A percentile compares a stretch with the other conserved stretches of the same genome.
These are phyloP conservation scores for Takifugu flavidus DNA, from an alignment of 2,113 vertebrate species.

Conservation along the genomic window DNA sequence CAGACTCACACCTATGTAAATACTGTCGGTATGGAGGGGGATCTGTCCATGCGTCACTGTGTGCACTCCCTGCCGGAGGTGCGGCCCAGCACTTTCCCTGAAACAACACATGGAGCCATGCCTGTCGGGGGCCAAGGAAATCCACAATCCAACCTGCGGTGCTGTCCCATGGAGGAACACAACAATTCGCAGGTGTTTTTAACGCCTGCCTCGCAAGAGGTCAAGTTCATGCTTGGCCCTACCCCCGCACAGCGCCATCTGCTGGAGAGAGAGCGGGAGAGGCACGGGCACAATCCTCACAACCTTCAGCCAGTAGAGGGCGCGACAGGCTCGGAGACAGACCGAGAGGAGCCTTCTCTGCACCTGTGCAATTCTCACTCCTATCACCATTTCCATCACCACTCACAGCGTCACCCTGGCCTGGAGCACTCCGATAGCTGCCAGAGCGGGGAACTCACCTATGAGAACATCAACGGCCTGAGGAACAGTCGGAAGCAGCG, in stretches of 20 bases:
- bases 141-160: constrained; percentile 72
- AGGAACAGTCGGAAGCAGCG: constrained; percentile 74
- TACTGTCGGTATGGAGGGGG: constrained; percentile 86
- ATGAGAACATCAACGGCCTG: constrained; percentile 88
- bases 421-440: constrained; percentile 80
- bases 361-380: constrained; percentile 76
- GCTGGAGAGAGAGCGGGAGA: constrained; percentile 75
- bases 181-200: constrained; percentile 89
- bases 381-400: constrained; percentile 78
- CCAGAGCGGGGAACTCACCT: constrained; percentile 79
- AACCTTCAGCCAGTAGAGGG: constrained; percentile 70
- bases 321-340: constrained; percentile 76
- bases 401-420: constrained; percentile 78
- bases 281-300: constrained; percentile 65
- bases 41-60: constrained; percentile 85
- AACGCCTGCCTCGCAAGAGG: constrained; percentile 85
- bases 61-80: constrained; percentile 90
- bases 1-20: constrained; percentile 98
- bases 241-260: constrained; percentile 80
- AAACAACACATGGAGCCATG: constrained; percentile 66
- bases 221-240: constrained; percentile 92
- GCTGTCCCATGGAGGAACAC: constrained; percentile 81
- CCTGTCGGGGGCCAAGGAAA: constrained; percentile 59
- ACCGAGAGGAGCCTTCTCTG: constrained; percentile 72
- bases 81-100: constrained; percentile 78